Base-by-base conservation (phyloP, 1,140 invertebrate genomes). In the Tetramorium alpestre region DNA sequence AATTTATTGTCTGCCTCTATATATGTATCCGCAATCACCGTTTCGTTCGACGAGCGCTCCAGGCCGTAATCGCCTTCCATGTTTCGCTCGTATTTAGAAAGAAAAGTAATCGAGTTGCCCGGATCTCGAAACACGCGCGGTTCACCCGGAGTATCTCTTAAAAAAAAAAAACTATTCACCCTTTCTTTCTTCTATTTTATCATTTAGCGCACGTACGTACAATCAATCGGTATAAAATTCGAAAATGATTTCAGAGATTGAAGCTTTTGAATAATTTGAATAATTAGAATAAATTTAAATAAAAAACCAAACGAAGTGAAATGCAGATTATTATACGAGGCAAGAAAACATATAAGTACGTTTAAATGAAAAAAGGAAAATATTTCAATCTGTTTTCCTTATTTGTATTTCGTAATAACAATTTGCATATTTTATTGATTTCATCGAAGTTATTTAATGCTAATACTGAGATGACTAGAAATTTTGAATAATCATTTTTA, bases 1-100 rank as follows among this genome's bases (percentile, higher is more conserved):
- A 89, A 89, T 94, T 69, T 94, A 94, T 94, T 94, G 92, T 94
- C 93, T 92, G 93, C 81, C 89, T 89, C 90, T 92, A 64, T 90
- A 76, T 90, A 88, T 90, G 76, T 90, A 88, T 13, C 16, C 47
- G 44, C n/a, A 22, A 56, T 70, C 11, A 70, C 11, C 64, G 22
- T 54, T 70, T 81, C 28, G n/a, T 54, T n/a, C 28, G 47, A 41
- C 77, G 47, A 69, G 22, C 33, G n/a, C 51, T 41, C 22, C 60
- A 44, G 62, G 25, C 25, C n/a, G 18, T 41, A 49, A 49, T 51
- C 8, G 22, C 5, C 16, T 67, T 44, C 1, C 33, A 10, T 4
- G n/a, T 69, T 69, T 69, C 7, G 33, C 47, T 67, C 44, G 11
- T 69, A 38, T 11, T 67, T 69, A n/a, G 3, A 80, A 80, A 69